Conservation (phyloP, 35 echinoderm and acorn worm genomes). For the Apostichopus parvimensis region DNA sequence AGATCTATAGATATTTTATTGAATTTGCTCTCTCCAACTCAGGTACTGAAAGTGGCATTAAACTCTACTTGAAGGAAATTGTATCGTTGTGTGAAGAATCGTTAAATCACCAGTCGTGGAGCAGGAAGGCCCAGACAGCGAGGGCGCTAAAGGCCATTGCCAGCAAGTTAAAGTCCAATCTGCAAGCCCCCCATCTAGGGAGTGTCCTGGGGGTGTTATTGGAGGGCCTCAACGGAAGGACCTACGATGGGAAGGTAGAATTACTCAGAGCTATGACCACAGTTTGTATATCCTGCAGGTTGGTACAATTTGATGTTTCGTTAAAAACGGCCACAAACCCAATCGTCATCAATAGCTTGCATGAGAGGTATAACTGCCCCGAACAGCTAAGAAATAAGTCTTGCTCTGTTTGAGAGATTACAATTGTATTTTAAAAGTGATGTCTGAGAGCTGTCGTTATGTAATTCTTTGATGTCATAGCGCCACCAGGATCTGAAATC, state of each 20-base stretch:
- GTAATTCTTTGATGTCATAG: too few species aligned
- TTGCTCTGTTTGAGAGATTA: too few species aligned
- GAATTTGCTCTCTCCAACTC: background rate
- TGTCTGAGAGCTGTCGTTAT: too few species aligned
- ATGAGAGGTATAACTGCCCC: too few species aligned
- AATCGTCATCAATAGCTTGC: too few species aligned
- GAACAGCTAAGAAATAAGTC: too few species aligned
- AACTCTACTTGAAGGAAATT: conserved; percentile 85
- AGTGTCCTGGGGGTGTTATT: conserved; percentile 67
- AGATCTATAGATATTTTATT: too few species aligned
- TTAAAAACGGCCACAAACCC: too few species aligned
- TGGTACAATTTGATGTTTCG: conserved; percentile 1
- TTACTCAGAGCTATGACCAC: conserved; percentile 74
- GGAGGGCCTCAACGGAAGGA: conserved; percentile 84
- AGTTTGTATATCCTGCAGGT: conserved; percentile 93
- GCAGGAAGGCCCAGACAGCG: conserved; percentile 86
- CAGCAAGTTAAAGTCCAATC: conserved; percentile 79
- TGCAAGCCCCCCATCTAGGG: conserved; percentile 86
- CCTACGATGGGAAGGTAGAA: conserved; percentile 97
- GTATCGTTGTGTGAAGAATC: conserved; percentile 72
- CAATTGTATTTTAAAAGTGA: too few species aligned
- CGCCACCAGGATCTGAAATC: too few species aligned
- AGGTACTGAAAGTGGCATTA: conserved; percentile 95
- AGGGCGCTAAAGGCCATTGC: conserved; percentile 81
- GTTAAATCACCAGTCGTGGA: conserved; percentile 85